Evolutionary conservation across 2,113 vertebrate species (phyloP).

Genomic region (Mormoops blainvillei): DNA sequence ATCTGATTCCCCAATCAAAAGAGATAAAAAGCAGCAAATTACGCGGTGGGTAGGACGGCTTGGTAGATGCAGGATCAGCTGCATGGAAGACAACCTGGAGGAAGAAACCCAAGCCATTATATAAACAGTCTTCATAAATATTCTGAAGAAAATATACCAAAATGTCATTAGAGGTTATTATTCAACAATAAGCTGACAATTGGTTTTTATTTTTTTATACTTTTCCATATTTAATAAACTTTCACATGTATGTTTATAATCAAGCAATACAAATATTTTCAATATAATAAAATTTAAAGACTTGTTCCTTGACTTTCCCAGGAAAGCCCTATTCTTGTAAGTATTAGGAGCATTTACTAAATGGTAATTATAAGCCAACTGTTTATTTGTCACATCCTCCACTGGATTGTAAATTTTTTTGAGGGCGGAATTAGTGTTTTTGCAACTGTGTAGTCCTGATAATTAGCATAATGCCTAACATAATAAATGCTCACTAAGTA

Average conservation of each 20-base stretch:
- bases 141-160: not conserved
- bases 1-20: not conserved
- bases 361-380: not conserved
- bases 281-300: not conserved
- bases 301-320: not conserved
- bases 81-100: not conserved
- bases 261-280: not conserved
- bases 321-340: not conserved
- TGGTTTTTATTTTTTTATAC: not conserved
- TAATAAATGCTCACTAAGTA: not conserved
- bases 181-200: not conserved
- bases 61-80: not conserved
- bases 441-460: not conserved
- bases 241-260: not conserved
- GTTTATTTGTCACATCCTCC: not conserved
- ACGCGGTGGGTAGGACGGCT: not conserved
- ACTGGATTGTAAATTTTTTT: not conserved
- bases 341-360: not conserved
- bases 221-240: not conserved
- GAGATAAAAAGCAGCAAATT: slow-evolving; percentile 2
- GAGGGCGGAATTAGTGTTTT: not conserved
- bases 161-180: not conserved
- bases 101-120: not conserved
- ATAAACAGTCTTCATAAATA: not conserved
- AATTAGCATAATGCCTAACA: not conserved